phyloP scores from a whole-genome alignment of 1,140 invertebrate genomes.

The Onthophagus taurus region DNA sequence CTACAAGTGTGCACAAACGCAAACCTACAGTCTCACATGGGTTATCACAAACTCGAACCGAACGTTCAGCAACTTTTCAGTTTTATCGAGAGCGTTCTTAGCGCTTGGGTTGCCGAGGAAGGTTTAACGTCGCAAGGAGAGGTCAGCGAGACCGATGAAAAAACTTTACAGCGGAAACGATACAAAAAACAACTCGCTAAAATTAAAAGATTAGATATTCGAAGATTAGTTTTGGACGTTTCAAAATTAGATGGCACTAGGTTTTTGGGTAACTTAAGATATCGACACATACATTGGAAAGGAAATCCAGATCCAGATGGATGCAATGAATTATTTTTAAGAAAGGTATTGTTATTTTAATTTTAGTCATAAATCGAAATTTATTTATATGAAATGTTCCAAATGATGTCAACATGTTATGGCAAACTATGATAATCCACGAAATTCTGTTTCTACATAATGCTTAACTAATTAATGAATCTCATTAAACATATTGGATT shows the following conservation, averaged over 20 bases:
- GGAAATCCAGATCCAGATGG: slow-evolving; percentile 51
- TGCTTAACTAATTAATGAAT: too few relatives aligned
- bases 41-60: slow-evolving; percentile 45
- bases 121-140: slow-evolving; percentile 55
- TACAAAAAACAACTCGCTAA: slow-evolving; percentile 55
- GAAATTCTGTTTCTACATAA: too few relatives aligned
- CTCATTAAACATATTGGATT: too few relatives aligned
- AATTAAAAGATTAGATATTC: slow-evolving; percentile 52
- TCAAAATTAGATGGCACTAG: slow-evolving; percentile 51
- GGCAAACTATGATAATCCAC: too few relatives aligned
- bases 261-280: slow-evolving; percentile 52
- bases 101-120: slow-evolving; percentile 58
- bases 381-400: too few relatives aligned
- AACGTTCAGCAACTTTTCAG: slow-evolving; percentile 69
- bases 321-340: slow-evolving; percentile 64
- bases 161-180: slow-evolving; percentile 49
- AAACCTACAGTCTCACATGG: slow-evolving; percentile 28
- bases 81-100: slow-evolving; percentile 60
- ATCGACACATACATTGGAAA: slow-evolving; percentile 63
- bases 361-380: neutral
- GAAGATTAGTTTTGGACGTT: slow-evolving; percentile 54
- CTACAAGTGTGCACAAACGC: slow-evolving; percentile 57
- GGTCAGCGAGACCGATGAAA: slow-evolving; percentile 52
- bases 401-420: too few relatives aligned
- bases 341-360: slow-evolving; percentile 49